These are phyloP conservation scores for Drosophila austrosaltans DNA, from an alignment of 2,888 invertebrate species.

Conservation along the genomic window DNA sequence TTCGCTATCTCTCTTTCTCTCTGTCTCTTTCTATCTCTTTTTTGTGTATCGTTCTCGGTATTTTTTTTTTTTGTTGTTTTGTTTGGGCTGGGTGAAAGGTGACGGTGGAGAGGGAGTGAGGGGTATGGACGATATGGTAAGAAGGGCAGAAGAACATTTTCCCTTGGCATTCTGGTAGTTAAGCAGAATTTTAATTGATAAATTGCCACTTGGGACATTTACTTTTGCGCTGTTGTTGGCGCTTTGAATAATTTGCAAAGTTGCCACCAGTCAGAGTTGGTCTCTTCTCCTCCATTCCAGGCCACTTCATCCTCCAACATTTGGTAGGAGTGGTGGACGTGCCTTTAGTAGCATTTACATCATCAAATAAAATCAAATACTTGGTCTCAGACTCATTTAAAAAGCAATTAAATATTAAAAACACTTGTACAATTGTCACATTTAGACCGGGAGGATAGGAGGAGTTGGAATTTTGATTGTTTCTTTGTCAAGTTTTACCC, in stretches of 20 bases:
- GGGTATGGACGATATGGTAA: neutral
- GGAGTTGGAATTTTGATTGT: conserved; percentile 75
- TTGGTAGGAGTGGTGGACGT: conserved; percentile 42
- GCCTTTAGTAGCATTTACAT: conserved; percentile 75
- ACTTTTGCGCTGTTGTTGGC: conserved; percentile 51
- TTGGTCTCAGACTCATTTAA: conserved; percentile 69
- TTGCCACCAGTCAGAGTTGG: conserved; percentile 48
- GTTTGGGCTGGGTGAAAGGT: conserved; percentile 38
- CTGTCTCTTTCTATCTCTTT: neutral
- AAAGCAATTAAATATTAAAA: conserved; percentile 80
- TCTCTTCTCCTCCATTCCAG: conserved; percentile 7
- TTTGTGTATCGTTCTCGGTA: neutral
- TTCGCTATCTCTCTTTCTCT: neutral
- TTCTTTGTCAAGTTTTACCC: conserved; percentile 62
- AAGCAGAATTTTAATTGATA: conserved; percentile 79
- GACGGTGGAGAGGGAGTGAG: neutral
- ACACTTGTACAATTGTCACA: conserved; percentile 71
- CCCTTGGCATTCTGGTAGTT: conserved; percentile 65
- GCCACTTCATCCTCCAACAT: neutral
- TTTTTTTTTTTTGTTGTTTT: conserved; percentile 8
- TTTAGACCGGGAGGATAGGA: conserved; percentile 27
- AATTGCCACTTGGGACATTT: conserved; percentile 79
- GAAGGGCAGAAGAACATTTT: conserved; percentile 20
- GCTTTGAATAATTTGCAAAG: conserved; percentile 77
- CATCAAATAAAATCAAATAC: conserved; percentile 78